Conservation (phyloP, 1,140 invertebrate genomes). For the Yoshiicerus persimilis region DNA sequence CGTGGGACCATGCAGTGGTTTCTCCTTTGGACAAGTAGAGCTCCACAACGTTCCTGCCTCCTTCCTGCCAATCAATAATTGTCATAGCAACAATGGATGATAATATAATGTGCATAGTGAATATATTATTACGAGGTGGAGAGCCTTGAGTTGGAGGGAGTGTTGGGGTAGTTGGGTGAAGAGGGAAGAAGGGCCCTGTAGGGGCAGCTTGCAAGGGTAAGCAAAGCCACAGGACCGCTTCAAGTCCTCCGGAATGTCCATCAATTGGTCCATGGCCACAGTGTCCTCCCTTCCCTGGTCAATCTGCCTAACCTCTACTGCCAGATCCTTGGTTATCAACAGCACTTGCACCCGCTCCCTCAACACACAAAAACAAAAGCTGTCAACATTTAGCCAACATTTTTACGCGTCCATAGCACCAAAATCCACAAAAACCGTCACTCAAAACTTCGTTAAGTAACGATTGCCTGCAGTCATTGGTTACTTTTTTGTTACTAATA, state of each 20-base stretch:
- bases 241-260: not conserved
- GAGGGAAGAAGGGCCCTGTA: too few relatives aligned
- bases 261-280: not conserved
- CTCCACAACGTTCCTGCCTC: not conserved
- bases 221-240: not conserved
- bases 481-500: not conserved
- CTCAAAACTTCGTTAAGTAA: too few relatives aligned
- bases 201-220: not conserved
- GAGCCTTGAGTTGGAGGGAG: not conserved
- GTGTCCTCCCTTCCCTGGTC: not conserved
- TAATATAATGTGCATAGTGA: too few relatives aligned
- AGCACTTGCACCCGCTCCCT: not conserved
- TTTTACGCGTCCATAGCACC: too few relatives aligned
- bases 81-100: too few relatives aligned
- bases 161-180: too few relatives aligned
- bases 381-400: too few relatives aligned
- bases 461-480: too few relatives aligned
- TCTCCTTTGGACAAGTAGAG: not conserved
- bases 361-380: too few relatives aligned
- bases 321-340: not conserved
- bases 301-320: not conserved
- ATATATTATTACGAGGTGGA: not conserved
- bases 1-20: not conserved
- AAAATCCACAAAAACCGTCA: not conserved
- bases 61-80: not conserved